A percentile compares a stretch with the other conserved stretches of the same genome.
Conservation (phyloP, 1,140 invertebrate species). For the Colletes latitarsis region DNA sequence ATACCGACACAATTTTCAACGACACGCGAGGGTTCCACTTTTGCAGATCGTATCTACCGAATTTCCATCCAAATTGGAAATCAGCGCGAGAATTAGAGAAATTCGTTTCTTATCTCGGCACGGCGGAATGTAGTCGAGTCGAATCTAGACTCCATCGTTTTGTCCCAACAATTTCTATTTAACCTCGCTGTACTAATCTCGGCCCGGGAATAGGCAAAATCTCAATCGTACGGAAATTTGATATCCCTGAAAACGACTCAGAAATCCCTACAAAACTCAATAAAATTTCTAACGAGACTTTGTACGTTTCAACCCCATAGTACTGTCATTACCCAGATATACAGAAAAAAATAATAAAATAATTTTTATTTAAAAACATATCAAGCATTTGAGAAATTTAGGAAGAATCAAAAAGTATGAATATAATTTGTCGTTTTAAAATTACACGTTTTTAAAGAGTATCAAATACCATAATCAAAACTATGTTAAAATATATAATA, state of each 20-base stretch:
- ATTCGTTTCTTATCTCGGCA: conserved; percentile 31
- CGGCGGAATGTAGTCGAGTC: conserved; percentile 1
- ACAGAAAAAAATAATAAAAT: too few species aligned
- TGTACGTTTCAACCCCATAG: too few species aligned
- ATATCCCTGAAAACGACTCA: background rate
- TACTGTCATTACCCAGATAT: too few species aligned
- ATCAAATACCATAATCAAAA: too few species aligned
- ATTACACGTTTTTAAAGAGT: too few species aligned
- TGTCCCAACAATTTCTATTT: conserved; percentile 18
- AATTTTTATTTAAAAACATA: too few species aligned
- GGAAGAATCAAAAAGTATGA: too few species aligned
- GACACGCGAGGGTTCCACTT: conserved; percentile 1
- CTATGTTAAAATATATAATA: too few species aligned
- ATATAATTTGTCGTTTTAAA: too few species aligned
- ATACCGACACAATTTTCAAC: background rate
- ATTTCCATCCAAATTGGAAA: conserved; percentile 47
- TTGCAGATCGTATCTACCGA: conserved; percentile 30
- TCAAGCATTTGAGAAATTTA: too few species aligned
- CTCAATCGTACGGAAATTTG: background rate
- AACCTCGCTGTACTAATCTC: background rate
- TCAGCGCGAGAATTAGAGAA: conserved; percentile 25
- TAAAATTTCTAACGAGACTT: too few species aligned
- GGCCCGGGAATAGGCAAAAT: background rate
- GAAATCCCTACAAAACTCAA: background rate
- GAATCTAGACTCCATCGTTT: background rate